Conservation (phyloP, 1,140 invertebrate species). For the Philopotamus ludificatus region DNA sequence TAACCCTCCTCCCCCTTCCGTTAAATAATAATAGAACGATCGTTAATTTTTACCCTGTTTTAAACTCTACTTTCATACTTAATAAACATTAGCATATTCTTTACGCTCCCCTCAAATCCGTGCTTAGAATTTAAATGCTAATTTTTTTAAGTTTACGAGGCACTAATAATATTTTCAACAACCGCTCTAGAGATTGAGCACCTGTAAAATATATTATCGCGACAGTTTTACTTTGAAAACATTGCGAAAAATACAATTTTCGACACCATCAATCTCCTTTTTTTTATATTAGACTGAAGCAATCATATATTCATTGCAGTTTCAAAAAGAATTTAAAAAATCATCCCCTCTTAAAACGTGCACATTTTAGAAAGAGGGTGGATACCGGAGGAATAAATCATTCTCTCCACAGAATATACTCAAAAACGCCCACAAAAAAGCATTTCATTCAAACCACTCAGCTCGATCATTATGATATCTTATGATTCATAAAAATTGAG, state of each 20-base stretch:
- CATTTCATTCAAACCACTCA: conserved; percentile 17
- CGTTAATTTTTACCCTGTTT: no score
- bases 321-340: conserved; percentile 1
- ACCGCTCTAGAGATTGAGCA: not conserved
- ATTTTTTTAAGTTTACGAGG: conserved; percentile 10
- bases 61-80: conserved; percentile 1
- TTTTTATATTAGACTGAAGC: not conserved
- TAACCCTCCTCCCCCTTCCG: no score
- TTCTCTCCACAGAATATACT: not conserved
- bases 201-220: not conserved
- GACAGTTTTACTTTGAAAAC: not conserved
- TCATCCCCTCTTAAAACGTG: not conserved
- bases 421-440: conserved; percentile 26
- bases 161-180: conserved; percentile 14
- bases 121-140: conserved; percentile 23
- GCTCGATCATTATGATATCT: no score
- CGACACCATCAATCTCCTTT: not conserved
- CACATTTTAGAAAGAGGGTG: not conserved
- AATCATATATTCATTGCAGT: conserved; percentile 12
- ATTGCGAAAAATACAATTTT: not conserved
- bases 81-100: conserved; percentile 31
- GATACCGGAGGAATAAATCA: conserved; percentile 19
- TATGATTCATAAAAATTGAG: no score
- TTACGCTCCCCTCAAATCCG: conserved; percentile 16
- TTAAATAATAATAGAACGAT: no score